phyloP scores from a whole-genome alignment of 2,113 vertebrate genomes.

The Coryphaenoides rupestris region DNA sequence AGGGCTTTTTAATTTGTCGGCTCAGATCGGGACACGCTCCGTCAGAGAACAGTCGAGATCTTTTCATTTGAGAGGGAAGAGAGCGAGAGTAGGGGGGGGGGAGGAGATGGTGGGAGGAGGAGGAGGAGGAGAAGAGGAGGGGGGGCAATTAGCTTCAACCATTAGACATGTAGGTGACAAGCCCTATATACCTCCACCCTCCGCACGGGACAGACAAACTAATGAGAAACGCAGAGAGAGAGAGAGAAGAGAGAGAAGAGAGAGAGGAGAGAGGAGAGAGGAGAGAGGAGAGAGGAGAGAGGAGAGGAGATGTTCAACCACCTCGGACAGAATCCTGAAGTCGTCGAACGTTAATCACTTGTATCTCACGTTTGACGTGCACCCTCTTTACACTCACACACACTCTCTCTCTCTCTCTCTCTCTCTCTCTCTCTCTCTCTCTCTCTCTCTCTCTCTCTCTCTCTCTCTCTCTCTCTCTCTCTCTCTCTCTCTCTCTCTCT shows the following conservation, averaged over 20 bases:
- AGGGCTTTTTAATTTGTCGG: constrained; percentile 80
- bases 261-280: no score
- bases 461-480: constrained; percentile 42
- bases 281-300: no score
- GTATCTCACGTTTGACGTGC: constrained; percentile 38
- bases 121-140: constrained; percentile 74
- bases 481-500: background rate
- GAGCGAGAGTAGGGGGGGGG: no score
- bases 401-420: background rate
- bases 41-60: constrained; percentile 70
- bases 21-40: constrained; percentile 77
- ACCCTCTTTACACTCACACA: constrained; percentile 39
- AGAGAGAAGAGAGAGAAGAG: no score
- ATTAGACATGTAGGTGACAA: constrained; percentile 77
- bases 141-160: constrained; percentile 80
- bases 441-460: constrained; percentile 3
- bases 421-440: constrained; percentile 42
- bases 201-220: constrained; percentile 69
- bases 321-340: constrained; percentile 58
- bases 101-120: no score
- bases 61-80: constrained; percentile 76
- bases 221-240: constrained; percentile 69
- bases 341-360: constrained; percentile 58
- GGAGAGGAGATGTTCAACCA: constrained; percentile 59
- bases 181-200: constrained; percentile 58